Conservation (phyloP, 2,113 vertebrate species). For the Chloropsis cyanopogon region DNA sequence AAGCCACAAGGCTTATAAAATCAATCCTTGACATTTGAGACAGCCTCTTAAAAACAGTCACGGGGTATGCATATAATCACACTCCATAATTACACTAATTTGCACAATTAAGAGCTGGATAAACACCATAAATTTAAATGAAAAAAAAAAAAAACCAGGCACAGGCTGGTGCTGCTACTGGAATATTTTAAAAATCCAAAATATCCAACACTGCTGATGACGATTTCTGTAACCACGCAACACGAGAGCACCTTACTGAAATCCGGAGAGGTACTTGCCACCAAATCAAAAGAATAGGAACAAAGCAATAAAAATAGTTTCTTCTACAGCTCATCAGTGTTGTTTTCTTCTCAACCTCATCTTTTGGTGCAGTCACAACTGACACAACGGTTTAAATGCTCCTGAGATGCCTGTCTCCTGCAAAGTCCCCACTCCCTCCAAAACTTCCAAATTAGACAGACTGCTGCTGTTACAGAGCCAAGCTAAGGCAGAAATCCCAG, state of each 20-base stretch:
- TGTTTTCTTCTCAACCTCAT: not conserved
- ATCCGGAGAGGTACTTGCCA: not conserved
- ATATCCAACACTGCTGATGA: not conserved
- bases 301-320: not conserved
- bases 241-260: not conserved
- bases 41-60: not conserved
- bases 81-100: constrained; percentile 10
- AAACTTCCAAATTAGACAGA: not conserved
- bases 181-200: constrained; percentile 7
- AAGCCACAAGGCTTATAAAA: not conserved
- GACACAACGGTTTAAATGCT: not conserved
- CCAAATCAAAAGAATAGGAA: not conserved
- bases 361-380: not conserved
- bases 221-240: not conserved
- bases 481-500: not conserved
- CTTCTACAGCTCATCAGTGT: not conserved
- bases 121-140: constrained; percentile 40
- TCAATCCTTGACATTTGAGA: not conserved
- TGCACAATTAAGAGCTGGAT: constrained; percentile 47
- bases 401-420: not conserved
- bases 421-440: not conserved
- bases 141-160: not conserved
- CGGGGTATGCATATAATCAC: not conserved
- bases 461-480: not conserved
- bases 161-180: not conserved